These are phyloP conservation scores for Ambastaia sidthimunki DNA, from an alignment of 2,797 vertebrate species.

Conservation along the genomic window DNA sequence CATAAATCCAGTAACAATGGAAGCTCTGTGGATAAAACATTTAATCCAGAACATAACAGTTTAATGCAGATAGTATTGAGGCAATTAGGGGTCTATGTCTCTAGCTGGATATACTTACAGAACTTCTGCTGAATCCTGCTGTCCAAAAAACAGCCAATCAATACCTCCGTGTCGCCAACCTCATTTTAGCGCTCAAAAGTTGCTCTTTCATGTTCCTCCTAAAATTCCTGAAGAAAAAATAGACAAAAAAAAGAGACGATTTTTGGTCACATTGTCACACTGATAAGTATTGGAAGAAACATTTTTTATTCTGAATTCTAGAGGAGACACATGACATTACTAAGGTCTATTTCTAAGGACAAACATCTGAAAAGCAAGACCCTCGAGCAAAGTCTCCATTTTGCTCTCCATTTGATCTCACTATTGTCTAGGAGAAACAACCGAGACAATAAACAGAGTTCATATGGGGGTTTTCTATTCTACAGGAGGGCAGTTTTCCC, in stretches of 20 bases:
- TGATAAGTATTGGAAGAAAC: too few species aligned
- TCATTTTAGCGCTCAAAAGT: neutral
- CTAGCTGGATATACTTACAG: neutral
- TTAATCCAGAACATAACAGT: neutral
- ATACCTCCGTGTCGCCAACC: neutral
- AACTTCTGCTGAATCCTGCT: neutral
- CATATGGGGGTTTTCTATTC: neutral
- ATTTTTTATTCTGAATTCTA: too few species aligned
- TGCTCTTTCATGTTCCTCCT: neutral
- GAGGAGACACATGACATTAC: too few species aligned
- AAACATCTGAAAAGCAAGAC: too few species aligned
- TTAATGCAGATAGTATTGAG: neutral
- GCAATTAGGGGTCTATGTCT: too few species aligned
- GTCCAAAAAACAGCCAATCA: neutral
- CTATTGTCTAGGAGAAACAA: neutral
- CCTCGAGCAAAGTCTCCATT: too few species aligned
- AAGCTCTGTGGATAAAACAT: neutral
- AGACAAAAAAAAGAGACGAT: neutral
- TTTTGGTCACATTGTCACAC: neutral
- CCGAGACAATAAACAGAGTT: neutral
- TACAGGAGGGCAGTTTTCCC: neutral
- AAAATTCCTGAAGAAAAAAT: neutral
- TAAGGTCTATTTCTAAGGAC: too few species aligned
- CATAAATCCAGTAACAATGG: neutral
- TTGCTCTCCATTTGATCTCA: too few species aligned